Conservation (phyloP, 1,140 invertebrate species). For the Paraescarpia echinospica region DNA sequence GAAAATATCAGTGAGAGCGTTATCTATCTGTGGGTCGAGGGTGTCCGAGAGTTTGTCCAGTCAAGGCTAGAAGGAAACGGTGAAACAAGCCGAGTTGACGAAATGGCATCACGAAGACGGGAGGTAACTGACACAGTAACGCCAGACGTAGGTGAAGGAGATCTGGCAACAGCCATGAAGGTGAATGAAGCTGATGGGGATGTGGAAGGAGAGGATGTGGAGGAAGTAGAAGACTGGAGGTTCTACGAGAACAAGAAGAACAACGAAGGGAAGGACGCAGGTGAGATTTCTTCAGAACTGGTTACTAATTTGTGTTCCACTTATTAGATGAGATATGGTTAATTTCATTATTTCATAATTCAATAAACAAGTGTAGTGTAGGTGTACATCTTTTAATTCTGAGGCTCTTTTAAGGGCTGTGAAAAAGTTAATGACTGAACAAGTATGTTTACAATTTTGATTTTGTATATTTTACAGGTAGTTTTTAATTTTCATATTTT, state of each 20-base stretch:
- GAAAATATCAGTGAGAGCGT: constrained; percentile 72
- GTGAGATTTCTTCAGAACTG: neutral
- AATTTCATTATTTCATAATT: too few relatives aligned
- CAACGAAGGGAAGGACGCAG: neutral
- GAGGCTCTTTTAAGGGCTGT: too few relatives aligned
- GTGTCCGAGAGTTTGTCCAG: constrained; percentile 65
- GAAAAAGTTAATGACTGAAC: too few relatives aligned
- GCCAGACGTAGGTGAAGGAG: neutral
- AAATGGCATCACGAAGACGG: neutral
- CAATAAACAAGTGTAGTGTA: too few relatives aligned
- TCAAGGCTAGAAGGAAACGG: neutral
- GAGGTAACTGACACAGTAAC: neutral
- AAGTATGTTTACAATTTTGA: too few relatives aligned
- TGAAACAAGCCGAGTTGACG: neutral
- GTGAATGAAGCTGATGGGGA: neutral
- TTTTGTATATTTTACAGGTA: too few relatives aligned
- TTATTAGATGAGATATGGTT: too few relatives aligned
- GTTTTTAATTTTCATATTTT: too few relatives aligned
- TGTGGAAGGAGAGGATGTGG: neutral
- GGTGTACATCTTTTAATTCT: too few relatives aligned
- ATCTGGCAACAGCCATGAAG: neutral
- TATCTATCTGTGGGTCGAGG: constrained; percentile 76
- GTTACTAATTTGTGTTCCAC: constrained; percentile 7
- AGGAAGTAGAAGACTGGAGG: neutral
- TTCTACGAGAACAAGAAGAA: constrained; percentile 7